A percentile compares a stretch with the other conserved stretches of the same genome.
Conservation (phyloP, 2,113 vertebrate genomes). For the Speoplatyrhinus poulsoni region DNA sequence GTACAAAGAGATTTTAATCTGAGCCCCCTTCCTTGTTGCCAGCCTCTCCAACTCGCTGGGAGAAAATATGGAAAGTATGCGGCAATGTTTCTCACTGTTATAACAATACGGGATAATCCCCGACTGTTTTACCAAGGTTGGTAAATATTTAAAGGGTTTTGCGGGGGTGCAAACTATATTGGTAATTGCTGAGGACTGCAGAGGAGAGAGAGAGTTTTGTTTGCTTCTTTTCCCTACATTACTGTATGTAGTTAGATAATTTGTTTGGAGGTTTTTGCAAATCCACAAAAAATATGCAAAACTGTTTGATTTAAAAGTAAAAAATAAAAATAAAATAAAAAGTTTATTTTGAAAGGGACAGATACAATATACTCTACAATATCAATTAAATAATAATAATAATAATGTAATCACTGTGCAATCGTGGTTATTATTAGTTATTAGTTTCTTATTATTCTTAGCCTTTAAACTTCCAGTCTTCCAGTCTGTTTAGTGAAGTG, state of each 20-base stretch:
- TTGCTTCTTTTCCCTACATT: conserved; percentile 54
- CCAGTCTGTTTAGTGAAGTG: conserved; percentile 56
- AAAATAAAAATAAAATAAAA: no score
- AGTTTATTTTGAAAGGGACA: no score
- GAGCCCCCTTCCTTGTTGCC: conserved; percentile 58
- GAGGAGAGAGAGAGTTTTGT: conserved; percentile 37
- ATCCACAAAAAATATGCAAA: conserved; percentile 65
- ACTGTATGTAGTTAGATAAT: conserved; percentile 60
- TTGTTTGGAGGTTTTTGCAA: conserved; percentile 69
- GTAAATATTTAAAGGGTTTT: conserved; percentile 72
- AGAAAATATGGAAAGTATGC: conserved; percentile 67
- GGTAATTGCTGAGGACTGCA: conserved; percentile 42
- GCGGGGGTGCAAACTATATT: conserved; percentile 64
- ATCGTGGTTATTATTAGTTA: no score
- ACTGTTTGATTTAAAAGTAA: conserved; percentile 25
- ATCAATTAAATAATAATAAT: no score
- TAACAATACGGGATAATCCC: conserved; percentile 63
- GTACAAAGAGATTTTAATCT: conserved; percentile 77
- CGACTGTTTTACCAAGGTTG: conserved; percentile 58
- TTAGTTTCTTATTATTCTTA: neutral
- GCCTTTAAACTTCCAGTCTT: conserved; percentile 46
- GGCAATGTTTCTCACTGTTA: conserved; percentile 47
- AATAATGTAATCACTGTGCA: neutral
- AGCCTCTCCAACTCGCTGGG: conserved; percentile 43
- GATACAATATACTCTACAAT: no score